phyloP scores from a whole-genome alignment of 2,113 vertebrate genomes.

The Amblyornis subalaris region DNA sequence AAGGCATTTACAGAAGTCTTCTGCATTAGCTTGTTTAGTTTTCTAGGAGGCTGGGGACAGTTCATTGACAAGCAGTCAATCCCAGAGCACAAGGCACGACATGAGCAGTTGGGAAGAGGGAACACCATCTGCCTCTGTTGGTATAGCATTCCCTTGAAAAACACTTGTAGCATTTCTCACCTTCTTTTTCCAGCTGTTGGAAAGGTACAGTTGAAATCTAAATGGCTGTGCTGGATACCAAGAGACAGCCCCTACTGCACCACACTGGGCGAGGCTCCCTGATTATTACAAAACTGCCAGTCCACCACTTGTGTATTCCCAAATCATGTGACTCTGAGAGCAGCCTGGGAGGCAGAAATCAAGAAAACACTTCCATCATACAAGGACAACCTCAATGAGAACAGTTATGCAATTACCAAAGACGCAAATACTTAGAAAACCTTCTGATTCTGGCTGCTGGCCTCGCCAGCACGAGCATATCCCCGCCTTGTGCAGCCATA shows the following conservation, averaged over 20 bases:
- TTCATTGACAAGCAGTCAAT: neutral
- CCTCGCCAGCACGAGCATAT: accelerated
- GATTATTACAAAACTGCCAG: neutral
- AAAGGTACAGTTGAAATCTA: neutral
- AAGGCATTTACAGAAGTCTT: neutral
- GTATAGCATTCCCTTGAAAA: neutral
- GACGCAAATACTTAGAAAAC: neutral
- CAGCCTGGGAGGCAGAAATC: neutral
- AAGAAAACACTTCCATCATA: neutral
- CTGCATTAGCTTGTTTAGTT: neutral
- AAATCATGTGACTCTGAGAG: neutral
- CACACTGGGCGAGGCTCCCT: accelerated
- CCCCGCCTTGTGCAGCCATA: neutral
- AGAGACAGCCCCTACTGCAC: neutral
- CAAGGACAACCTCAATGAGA: neutral
- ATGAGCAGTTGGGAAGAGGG: neutral
- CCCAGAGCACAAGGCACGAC: neutral
- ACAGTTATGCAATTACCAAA: neutral
- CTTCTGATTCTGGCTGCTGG: neutral
- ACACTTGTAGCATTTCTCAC: neutral
- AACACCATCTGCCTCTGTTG: accelerated
- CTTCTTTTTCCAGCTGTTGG: neutral
- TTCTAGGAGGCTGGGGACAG: neutral
- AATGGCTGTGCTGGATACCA: neutral
- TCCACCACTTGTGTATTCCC: neutral